A percentile compares a stretch with the other conserved stretches of the same genome.
Evolutionary conservation across 2,888 invertebrate genomes (phyloP).

Genomic region (Atrina japonica): DNA sequence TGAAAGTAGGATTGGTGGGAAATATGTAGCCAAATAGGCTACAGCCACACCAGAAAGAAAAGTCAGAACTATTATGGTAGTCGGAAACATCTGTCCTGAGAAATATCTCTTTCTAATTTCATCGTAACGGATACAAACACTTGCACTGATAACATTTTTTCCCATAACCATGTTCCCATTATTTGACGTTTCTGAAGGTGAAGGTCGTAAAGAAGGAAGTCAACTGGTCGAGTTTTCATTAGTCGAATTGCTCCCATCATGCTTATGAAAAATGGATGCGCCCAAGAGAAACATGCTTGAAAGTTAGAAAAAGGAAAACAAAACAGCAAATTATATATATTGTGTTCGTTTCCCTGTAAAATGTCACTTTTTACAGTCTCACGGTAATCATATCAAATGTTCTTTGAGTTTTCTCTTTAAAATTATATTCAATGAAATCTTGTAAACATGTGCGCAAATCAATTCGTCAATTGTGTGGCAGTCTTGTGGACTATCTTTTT

Average conservation of each 20-base stretch:
- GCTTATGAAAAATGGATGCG: slow-evolving; percentile 53
- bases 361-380: slow-evolving; percentile 54
- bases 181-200: slow-evolving; percentile 39
- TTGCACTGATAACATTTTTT: too few relatives aligned
- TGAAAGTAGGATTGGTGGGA: slow-evolving; percentile 45
- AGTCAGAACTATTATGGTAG: slow-evolving; percentile 45
- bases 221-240: slow-evolving; percentile 57
- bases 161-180: slow-evolving; percentile 51
- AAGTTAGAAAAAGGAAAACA: too few relatives aligned
- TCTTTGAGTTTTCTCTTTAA: too few relatives aligned
- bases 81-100: slow-evolving; percentile 47
- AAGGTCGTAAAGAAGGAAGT: slow-evolving; percentile 52
- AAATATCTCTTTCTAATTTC: slow-evolving; percentile 26
- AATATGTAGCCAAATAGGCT: slow-evolving; percentile 52
- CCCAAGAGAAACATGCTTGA: slow-evolving; percentile 37
- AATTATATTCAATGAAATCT: too few relatives aligned
- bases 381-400: too few relatives aligned
- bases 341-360: slow-evolving; percentile 10
- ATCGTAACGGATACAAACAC: slow-evolving; percentile 37
- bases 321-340: too few relatives aligned
- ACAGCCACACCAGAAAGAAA: slow-evolving; percentile 50
- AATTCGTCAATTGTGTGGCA: too few relatives aligned
- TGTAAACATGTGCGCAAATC: too few relatives aligned
- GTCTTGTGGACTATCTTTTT: too few relatives aligned
- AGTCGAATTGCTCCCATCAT: slow-evolving; percentile 36